Percentiles rank a stretch among this genome's conserved stretches.
Conservation (phyloP, 2,797 vertebrate species). For the Cottoperca gobio region DNA sequence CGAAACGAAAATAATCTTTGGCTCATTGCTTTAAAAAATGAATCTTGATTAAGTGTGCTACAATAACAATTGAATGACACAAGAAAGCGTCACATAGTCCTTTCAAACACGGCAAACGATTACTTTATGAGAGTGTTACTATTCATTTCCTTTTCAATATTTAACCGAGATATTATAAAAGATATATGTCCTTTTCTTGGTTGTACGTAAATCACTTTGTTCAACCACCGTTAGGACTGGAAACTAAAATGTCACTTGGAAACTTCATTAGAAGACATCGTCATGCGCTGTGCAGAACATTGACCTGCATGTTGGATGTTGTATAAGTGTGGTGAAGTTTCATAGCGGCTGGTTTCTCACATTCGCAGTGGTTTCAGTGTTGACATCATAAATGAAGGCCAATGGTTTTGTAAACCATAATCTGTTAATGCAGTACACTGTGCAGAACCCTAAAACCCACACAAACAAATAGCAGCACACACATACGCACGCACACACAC, state of each 20-base stretch:
- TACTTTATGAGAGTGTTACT: not conserved
- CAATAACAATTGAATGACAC: not conserved
- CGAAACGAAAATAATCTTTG: constrained; percentile 1
- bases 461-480: not conserved
- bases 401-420: constrained; percentile 17
- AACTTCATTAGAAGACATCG: constrained; percentile 26
- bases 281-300: constrained; percentile 24
- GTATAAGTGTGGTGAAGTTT: constrained; percentile 17
- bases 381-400: constrained; percentile 26
- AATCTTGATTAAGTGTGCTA: not conserved
- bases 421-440: not conserved
- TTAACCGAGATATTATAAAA: not conserved
- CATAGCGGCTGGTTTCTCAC: not conserved
- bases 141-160: not conserved
- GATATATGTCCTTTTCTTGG: not conserved
- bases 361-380: constrained; percentile 29
- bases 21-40: constrained; percentile 4
- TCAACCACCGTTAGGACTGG: constrained; percentile 12
- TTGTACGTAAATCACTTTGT: constrained; percentile 12
- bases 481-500: not conserved
- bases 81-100: constrained; percentile 4
- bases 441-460: constrained; percentile 11
- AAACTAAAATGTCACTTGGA: constrained; percentile 33
- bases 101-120: constrained; percentile 21
- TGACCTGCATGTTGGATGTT: constrained; percentile 37